Evolutionary conservation across 2,797 vertebrate species (phyloP), one percentile per base, ranked within the genome.

Genomic region (Hemibagrus guttatus): DNA sequence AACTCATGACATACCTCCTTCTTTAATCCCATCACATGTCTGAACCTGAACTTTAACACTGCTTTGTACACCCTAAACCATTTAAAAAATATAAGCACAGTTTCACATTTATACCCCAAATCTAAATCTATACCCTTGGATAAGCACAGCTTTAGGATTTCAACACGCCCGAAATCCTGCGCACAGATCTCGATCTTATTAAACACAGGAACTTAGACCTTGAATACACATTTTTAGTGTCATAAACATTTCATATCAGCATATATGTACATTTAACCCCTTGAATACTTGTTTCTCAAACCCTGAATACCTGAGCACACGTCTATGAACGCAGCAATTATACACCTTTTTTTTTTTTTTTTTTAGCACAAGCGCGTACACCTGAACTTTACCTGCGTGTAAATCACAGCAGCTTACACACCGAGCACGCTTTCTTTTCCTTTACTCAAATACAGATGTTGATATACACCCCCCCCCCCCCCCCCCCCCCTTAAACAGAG

Each of bases 391-490:
- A 31, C 63, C 81, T 54, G 61, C 46, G 12, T 35, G 13, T 4
- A 39, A 83, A 83, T 83, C 81, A 82, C 81, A 35, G 46, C 81
- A 16, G 17, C 1, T 66, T 31, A 54, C 46, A 14, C 46, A 4
- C n/a, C 17, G 46, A 0, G n/a, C 46, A 21, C 46, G 46, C 61
- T 82, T 14, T 0, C 13, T 68, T 0, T 6, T 2, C n/a, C 13
- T 9, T 35, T 8, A 0, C 56, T 14, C 13, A 28, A 76, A 23
- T 16, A 35, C 84, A 84, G 78, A 85, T 63, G 54, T 88, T 85
- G 7, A 49, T 54, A 31, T 8, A 9, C n/a, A n/a, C n/a, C n/a
- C n/a, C n/a, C n/a, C n/a, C n/a, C n/a, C n/a, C n/a, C n/a, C n/a
- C n/a, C n/a, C n/a, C n/a, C n/a, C 4, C 35, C 35, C 61, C 23